Base-by-base conservation (phyloP, 2,113 vertebrate genomes). In the Riparia riparia region DNA sequence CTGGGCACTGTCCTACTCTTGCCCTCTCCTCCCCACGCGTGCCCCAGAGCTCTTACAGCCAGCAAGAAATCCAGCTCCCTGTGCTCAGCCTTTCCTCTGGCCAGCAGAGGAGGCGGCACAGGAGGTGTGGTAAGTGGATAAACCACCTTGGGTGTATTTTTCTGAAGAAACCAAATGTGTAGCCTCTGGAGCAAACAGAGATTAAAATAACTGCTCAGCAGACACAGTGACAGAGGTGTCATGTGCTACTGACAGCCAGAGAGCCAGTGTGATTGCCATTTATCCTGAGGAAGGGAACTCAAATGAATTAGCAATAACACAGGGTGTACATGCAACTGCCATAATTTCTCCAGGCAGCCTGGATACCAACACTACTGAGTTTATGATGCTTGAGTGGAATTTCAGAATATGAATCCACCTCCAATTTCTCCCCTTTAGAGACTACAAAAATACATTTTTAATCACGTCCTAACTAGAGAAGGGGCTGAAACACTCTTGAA, bases 391-490 rank as follows among this genome's bases (percentile, higher is more conserved):
- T 73, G 37, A 37, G 37, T 37, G 63, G 65, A 82, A 77, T 90
- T 92, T 82, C 47, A 90, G 66, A 86, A 34, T 73, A 83, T 24
- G 34, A 95, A 86, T 54, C 42, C 45, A 39, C 72, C 90, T 93
- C 82, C 3, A 69, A 53, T 49, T 90, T 80, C 28, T 80, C 78
- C 41, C 41, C 85, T 86, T 95, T 73, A 72, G 71, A 92, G 94
- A 86, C 51, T 31, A 79, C 14, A 86, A 64, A 80, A 90, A 86
- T 70, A 73, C 57, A 96, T 94, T 92, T 95, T 96, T 94, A 92
- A 94, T 90, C 71, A 76, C 58, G 54, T 32, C 51, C 64, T 95
- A 89, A 93, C 85, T 90, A 95, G 63, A 94, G 68, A 71, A 88
- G 56, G 41, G 68, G 29, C 68, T 50, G 58, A 77, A 94, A 92